phyloP scores from a whole-genome alignment of 2,113 vertebrate genomes.

The Pseudopodoces humilis region DNA sequence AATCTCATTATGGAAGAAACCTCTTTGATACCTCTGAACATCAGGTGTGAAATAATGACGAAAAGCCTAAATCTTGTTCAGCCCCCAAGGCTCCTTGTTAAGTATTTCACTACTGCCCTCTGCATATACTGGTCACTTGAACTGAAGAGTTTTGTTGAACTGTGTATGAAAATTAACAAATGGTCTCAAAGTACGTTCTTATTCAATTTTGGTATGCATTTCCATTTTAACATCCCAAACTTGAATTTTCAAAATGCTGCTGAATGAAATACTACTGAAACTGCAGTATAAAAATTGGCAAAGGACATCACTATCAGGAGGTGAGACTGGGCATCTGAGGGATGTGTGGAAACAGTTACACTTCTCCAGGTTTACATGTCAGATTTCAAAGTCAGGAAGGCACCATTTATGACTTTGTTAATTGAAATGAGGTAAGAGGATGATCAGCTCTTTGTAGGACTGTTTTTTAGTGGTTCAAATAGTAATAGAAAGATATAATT shows the following conservation, averaged over 20 bases:
- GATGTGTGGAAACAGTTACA: not conserved
- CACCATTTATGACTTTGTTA: not conserved
- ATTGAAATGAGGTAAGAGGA: not conserved
- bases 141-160: not conserved
- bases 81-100: not conserved
- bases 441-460: not conserved
- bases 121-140: not conserved
- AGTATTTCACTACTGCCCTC: not conserved
- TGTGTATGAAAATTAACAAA: not conserved
- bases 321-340: not conserved
- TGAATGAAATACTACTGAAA: not conserved
- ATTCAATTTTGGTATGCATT: not conserved
- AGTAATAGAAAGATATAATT: not conserved
- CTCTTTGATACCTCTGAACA: not conserved
- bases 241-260: not conserved
- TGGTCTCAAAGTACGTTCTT: not conserved
- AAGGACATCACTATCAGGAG: not conserved
- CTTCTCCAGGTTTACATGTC: not conserved
- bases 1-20: not conserved
- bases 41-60: not conserved
- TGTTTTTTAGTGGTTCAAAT: not conserved
- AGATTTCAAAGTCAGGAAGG: not conserved
- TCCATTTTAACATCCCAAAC: not conserved
- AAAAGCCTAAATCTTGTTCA: not conserved
- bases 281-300: not conserved